Base-by-base conservation (phyloP, 2,888 invertebrate genomes). In the Geotrupes spiniger region DNA sequence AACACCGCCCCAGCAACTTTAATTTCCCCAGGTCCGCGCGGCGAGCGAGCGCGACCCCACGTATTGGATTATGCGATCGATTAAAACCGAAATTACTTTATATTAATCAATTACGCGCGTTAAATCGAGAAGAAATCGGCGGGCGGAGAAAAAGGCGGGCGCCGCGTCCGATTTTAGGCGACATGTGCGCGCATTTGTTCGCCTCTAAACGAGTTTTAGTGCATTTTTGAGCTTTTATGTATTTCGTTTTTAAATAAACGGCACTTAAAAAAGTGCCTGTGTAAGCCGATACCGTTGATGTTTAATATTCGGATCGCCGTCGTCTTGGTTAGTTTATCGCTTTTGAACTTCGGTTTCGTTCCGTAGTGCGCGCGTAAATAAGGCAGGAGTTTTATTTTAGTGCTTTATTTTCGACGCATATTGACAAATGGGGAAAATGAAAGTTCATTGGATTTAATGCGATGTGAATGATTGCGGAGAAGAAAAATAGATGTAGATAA, bases 41-140 rank as follows among this genome's bases (percentile, higher is more conserved):
- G n/a, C 27, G 27, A 11, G 10, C 29, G 10, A 16, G 12, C 37
- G 42, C 41, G 33, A 38, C 27, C 41, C 46, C 42, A n/a, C 45
- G 39, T 46, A 46, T 46, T 43, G 40, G 55, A 57, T 57, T 57
- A 55, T 55, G 46, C 55, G 54, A 55, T 55, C 57, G 56, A 56
- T 56, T 56, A 56, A 48, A 39, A 29, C 51, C 49, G 46, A 57
- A 51, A 54, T 54, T 52, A 50, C 52, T 52, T 54, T 51, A 51
- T 51, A 54, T 57, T 54, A 54, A 53, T 57, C 57, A 57, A 53
- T 43, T 43, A 39, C 28, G 41, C 39, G 33, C 40, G 42, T 49
- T 51, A 54, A 54, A 51, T 49, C 42, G 53, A 54, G 49, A 48
- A 39, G 39, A 21, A 39, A 39, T 15, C 21, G 4, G 8, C 1